Conservation (phyloP, 1,140 invertebrate species). For the Nephotettix cincticeps region DNA sequence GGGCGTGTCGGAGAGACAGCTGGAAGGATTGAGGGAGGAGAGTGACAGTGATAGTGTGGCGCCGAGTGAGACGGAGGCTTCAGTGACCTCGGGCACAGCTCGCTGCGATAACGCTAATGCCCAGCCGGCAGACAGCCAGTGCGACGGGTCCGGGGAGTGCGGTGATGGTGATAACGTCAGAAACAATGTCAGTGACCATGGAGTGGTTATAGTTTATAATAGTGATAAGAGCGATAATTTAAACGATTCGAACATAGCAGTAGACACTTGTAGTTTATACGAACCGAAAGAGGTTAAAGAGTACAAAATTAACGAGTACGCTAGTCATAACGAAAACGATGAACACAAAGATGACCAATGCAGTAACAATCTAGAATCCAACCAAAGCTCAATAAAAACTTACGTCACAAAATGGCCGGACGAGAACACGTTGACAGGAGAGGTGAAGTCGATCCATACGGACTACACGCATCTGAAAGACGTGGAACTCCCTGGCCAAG, state of each 20-base stretch:
- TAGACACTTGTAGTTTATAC: not conserved
- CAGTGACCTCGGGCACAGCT: not conserved
- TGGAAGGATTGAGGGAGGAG: constrained; percentile 54
- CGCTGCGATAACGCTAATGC: not conserved
- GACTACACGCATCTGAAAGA: constrained; percentile 28
- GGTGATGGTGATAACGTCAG: not conserved
- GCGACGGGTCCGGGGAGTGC: not conserved
- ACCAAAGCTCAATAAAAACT: constrained; percentile 12
- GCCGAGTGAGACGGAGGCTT: constrained; percentile 28
- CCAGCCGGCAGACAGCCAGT: not conserved
- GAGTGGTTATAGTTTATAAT: not conserved
- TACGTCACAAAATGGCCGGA: constrained; percentile 27
- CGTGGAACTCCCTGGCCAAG: constrained; percentile 17
- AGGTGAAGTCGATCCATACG: constrained; percentile 23
- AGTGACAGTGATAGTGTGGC: constrained; percentile 45
- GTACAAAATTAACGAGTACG: not conserved
- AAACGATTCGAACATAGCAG: not conserved
- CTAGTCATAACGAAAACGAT: not conserved
- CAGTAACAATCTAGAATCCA: constrained; percentile 5
- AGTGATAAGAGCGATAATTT: not conserved
- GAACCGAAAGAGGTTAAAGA: not conserved
- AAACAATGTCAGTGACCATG: too few species aligned
- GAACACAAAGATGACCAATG: not conserved
- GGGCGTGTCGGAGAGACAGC: constrained; percentile 43
- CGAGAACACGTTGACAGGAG: not conserved